phyloP scores from a whole-genome alignment of 2,113 vertebrate species.

The Eptatretus burgeri region DNA sequence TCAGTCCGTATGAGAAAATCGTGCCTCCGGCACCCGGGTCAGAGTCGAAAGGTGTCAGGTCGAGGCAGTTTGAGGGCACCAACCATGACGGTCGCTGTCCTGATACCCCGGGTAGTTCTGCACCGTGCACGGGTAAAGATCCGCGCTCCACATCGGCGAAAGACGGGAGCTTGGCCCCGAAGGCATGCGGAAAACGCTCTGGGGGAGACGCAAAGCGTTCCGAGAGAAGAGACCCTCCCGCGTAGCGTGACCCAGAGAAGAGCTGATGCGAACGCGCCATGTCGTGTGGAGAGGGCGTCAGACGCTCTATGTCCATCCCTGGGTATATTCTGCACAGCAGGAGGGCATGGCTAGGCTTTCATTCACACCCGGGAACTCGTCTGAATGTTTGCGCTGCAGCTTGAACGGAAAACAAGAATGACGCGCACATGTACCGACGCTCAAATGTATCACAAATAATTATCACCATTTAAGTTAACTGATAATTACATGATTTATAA shows the following conservation, averaged over 20 bases:
- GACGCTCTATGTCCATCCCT: constrained; percentile 1
- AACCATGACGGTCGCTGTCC: background rate
- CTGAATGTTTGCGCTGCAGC: too few species aligned
- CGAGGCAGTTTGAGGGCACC: too few species aligned
- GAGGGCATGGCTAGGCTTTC: too few species aligned
- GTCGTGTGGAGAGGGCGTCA: constrained; percentile 4
- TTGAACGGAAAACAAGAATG: too few species aligned
- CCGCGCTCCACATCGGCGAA: background rate
- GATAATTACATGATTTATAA: too few species aligned
- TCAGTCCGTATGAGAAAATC: background rate
- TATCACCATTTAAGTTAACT: too few species aligned
- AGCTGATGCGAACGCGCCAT: background rate
- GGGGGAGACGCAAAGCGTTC: background rate
- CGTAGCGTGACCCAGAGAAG: background rate
- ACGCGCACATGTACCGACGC: too few species aligned
- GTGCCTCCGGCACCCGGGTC: background rate
- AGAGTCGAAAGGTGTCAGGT: background rate
- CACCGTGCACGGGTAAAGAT: background rate
- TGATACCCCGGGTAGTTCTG: background rate
- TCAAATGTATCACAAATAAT: too few species aligned
- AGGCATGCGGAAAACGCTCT: background rate
- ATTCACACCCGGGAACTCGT: too few species aligned
- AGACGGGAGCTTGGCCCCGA: background rate
- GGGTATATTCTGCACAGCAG: constrained; percentile 4
- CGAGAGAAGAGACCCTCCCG: background rate